phyloP scores from a whole-genome alignment of 2,797 vertebrate species.

The Acipenser transmontanus region DNA sequence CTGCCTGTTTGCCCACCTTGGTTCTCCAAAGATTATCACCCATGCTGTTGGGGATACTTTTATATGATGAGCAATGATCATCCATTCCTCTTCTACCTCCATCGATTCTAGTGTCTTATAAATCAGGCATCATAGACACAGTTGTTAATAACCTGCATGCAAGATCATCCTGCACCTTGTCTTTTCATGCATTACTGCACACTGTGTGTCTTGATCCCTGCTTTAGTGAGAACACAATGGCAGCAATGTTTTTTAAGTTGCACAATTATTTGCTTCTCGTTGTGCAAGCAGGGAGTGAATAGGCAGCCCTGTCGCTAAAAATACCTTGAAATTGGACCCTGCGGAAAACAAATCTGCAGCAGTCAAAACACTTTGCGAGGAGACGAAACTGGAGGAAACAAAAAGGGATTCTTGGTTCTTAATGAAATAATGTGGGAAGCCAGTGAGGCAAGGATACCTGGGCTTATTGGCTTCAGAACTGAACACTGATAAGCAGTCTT shows the following conservation, averaged over 20 bases:
- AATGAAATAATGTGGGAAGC: slow-evolving; percentile 3
- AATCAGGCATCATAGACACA: no score
- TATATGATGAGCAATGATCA: no score
- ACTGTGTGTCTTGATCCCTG: no score
- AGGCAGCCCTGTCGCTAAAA: slow-evolving; percentile 1
- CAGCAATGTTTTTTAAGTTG: background rate
- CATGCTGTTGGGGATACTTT: no score
- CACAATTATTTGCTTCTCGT: background rate
- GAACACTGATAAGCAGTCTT: no score
- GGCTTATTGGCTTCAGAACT: no score
- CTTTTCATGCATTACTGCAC: background rate
- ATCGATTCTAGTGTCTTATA: no score
- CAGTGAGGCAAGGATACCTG: background rate
- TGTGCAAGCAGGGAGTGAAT: background rate
- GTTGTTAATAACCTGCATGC: background rate
- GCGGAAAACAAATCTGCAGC: slow-evolving; percentile 11
- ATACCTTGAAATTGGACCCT: slow-evolving; percentile 7
- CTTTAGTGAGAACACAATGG: background rate
- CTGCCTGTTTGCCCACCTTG: no score
- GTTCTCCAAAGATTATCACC: no score
- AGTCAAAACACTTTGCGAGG: slow-evolving; percentile 5
- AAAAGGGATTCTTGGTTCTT: slow-evolving; percentile 6
- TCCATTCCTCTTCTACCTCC: no score
- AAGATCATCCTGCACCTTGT: background rate
- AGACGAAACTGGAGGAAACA: slow-evolving; percentile 8